Base-by-base conservation (phyloP, 2,888 invertebrate species). In the Agonopterix heracliana region DNA sequence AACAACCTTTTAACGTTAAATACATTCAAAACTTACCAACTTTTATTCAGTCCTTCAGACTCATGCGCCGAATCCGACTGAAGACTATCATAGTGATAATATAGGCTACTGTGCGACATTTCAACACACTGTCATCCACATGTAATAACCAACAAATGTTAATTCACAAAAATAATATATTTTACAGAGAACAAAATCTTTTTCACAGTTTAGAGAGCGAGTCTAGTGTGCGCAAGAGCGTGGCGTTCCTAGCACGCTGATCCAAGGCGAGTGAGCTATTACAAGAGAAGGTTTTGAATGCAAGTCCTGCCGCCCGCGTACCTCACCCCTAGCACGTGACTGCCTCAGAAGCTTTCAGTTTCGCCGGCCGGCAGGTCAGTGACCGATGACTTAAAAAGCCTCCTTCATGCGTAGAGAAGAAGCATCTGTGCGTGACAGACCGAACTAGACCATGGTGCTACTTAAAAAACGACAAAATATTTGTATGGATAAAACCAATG, bases 21-120 rank as follows among this genome's bases (percentile, higher is more conserved):
- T 26, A 26, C 26, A 26, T 26, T 26, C 26, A 26, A 26, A 26
- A 55, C 55, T 50, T 49, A 54, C 49, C 52, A 48, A 43, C 51
- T 55, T 11, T 52, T 57, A 45, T 59, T 57, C 43, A 59, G 55
- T 8, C 57, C 46, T 12, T 56, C 57, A 1, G 54, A 48, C 46
- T 60, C 61, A 8, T 54, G 57, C 44, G 12, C 41, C 41, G 52
- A 49, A 40, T 55, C 54, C n/a, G 55, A 54, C 44, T 55, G 57
- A 7, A 58, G 53, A 42, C 50, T 53, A 48, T 51, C 49, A 49
- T 55, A 59, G 43, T 56, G 52, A 41, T 44, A 50, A 45, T 41
- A 35, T 17, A 49, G 38, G 26, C 52, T 54, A 34, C 43, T 50
- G 38, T 54, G 54, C 43, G 54, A 52, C 54, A 54, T 54, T 7